Percentiles rank a stretch among this genome's conserved stretches.
Conservation (phyloP, 2,113 vertebrate species). For the Speoplatyrhinus poulsoni region DNA sequence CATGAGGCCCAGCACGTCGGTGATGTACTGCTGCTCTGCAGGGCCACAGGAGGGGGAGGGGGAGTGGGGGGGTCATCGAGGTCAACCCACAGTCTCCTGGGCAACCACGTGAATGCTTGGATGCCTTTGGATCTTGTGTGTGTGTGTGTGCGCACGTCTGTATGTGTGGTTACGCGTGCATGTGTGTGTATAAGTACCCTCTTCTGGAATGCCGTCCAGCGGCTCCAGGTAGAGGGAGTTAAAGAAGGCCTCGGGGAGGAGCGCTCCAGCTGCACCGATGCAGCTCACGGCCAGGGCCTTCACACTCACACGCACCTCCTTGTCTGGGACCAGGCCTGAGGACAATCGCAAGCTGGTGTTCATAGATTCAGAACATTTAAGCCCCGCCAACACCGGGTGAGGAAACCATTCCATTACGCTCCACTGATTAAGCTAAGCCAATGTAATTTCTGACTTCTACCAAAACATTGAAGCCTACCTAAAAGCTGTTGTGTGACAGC, state of each 20-base stretch:
- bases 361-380: too few species aligned
- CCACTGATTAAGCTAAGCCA: too few species aligned
- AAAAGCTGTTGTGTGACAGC: too few species aligned
- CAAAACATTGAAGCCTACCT: too few species aligned
- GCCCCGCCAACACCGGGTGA: too few species aligned
- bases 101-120: too few species aligned
- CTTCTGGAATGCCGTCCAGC: conserved; percentile 73
- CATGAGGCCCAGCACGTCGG: conserved; percentile 86
- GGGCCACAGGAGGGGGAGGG: conserved; percentile 23
- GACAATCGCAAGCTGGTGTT: background rate
- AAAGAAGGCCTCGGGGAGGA: conserved; percentile 93
- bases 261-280: conserved; percentile 86
- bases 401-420: too few species aligned
- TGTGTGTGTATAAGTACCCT: conserved; percentile 68
- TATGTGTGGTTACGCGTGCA: background rate
- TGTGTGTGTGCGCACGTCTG: background rate
- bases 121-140: background rate
- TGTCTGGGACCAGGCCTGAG: conserved; percentile 89
- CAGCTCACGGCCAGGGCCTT: conserved; percentile 96
- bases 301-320: conserved; percentile 94
- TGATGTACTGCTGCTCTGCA: conserved; percentile 92
- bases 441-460: too few species aligned
- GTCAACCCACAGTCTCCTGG: background rate
- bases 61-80: background rate
- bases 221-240: conserved; percentile 87